A percentile compares a stretch with the other conserved stretches of the same genome.
Conservation (phyloP, 2,888 invertebrate genomes). For the Standfussiana lucernea region DNA sequence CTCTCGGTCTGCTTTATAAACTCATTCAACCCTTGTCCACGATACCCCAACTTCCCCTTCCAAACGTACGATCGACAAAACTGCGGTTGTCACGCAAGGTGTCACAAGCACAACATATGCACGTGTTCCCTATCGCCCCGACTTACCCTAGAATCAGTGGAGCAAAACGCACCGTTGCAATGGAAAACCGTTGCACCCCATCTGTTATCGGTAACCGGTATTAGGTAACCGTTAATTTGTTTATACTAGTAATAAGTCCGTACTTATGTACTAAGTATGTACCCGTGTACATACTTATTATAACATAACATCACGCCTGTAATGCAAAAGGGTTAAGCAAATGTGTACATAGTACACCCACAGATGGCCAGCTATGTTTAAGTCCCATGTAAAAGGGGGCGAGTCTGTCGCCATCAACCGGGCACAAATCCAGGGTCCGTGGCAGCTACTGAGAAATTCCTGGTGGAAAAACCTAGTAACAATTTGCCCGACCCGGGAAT, state of each 20-base stretch:
- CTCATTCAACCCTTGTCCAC: neutral
- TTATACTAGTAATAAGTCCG: conserved; percentile 8
- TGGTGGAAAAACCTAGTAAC: no score
- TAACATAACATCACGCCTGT: no score
- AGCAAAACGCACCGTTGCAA: conserved; percentile 71
- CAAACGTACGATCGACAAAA: conserved; percentile 40
- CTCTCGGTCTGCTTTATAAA: neutral
- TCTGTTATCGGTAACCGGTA: conserved; percentile 47
- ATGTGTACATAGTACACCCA: no score
- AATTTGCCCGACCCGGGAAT: no score
- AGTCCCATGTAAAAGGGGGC: no score
- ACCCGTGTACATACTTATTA: neutral
- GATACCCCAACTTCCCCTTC: conserved; percentile 25
- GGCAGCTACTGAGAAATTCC: no score
- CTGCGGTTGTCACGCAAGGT: conserved; percentile 20
- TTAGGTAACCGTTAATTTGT: conserved; percentile 26
- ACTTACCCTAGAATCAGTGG: conserved; percentile 56
- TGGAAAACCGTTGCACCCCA: conserved; percentile 64
- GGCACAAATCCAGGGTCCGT: no score
- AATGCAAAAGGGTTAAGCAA: no score
- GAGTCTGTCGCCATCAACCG: no score
- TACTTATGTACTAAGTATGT: no score
- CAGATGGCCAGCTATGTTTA: no score
- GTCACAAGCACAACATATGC: neutral
- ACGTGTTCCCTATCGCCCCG: conserved; percentile 27